A percentile compares a stretch with the other conserved stretches of the same genome.
phyloP scores from a whole-genome alignment of 2,113 vertebrate species.

The Oenanthe oenanthe region DNA sequence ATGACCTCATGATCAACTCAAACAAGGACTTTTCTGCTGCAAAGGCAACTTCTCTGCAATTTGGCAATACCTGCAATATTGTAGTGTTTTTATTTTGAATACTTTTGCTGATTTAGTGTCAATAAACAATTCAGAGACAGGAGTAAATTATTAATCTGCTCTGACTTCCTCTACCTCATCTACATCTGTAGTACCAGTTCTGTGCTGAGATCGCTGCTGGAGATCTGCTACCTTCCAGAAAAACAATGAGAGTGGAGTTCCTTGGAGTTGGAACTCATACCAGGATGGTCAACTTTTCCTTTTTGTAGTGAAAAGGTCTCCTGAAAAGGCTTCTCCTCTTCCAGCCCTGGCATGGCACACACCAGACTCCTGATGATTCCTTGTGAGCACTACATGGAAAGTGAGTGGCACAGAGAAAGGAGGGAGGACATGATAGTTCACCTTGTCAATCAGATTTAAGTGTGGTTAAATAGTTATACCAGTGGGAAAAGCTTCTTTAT shows the following conservation, averaged over 20 bases:
- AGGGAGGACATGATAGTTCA: not conserved
- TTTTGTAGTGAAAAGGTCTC: not conserved
- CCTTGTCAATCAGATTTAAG: not conserved
- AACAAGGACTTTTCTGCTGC: not conserved
- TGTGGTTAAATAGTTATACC: not conserved
- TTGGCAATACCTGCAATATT: not conserved
- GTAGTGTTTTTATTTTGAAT: not conserved
- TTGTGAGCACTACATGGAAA: fast-evolving
- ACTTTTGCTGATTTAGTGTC: not conserved
- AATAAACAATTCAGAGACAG: not conserved
- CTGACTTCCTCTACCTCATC: not conserved
- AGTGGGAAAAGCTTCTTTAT: not conserved
- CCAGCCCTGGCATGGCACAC: not conserved
- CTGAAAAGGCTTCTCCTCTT: not conserved
- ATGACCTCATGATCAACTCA: not conserved
- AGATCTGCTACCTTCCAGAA: not conserved
- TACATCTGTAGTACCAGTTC: not conserved
- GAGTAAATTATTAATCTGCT: not conserved
- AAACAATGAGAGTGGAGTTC: not conserved
- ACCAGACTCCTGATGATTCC: not conserved
- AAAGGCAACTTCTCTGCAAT: not conserved
- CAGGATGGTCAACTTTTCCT: not conserved
- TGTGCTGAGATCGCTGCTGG: not conserved
- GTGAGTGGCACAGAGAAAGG: fast-evolving
- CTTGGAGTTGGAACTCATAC: not conserved